Evolutionary conservation across 2,113 vertebrate species (phyloP), one percentile per base, ranked within the genome.

Genomic region (Puntigrus tetrazona): DNA sequence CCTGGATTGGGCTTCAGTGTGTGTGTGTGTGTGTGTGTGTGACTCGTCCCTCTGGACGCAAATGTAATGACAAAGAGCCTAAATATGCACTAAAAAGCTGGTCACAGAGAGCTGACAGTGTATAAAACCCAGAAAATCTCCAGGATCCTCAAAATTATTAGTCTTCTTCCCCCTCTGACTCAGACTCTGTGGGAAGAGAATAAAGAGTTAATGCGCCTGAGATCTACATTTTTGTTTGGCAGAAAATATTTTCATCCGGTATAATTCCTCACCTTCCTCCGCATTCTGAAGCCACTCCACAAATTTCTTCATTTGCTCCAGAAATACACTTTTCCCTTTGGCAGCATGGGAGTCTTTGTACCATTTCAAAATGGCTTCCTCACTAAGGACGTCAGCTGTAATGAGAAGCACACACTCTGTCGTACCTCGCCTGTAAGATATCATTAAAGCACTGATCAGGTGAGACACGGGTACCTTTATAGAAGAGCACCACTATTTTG

Each of bases 261-360:
- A 16, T 45, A 36, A 72, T 34, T 16, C 4, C 36, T 2, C 94
- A 95, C 97, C 97, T 96, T 98, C 97, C 91, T 98, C 96, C 85
- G 96, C 96, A 0, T 96, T 97, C 89, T 96, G 96, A 79, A 98
- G 92, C 96, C 97, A 98, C 89, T 98, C 97, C 18, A 98, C 96
- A 88, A 97, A 98, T 87, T 96, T 97, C 93, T 96, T 97, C 96
- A 97, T 97, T 93, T 98, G 96, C 86, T 98, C 96, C 89, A 98
- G 94, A 82, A 98, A 97, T 88, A 98, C 93, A 72, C 96, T 97
- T 88, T 97, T 98, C 85, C 96, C 97, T 92, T 98, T 97, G 86
- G 96, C 93, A 79, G 95, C 90, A 3, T 97, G 96, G 2, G 94
- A 94, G 74, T 97, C 96, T 93, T 96, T 97, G 89, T 97, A 96